Percentiles rank a stretch among this genome's conserved stretches.
phyloP scores from a whole-genome alignment of 2,113 vertebrate species.

The Amblyornis subalaris region DNA sequence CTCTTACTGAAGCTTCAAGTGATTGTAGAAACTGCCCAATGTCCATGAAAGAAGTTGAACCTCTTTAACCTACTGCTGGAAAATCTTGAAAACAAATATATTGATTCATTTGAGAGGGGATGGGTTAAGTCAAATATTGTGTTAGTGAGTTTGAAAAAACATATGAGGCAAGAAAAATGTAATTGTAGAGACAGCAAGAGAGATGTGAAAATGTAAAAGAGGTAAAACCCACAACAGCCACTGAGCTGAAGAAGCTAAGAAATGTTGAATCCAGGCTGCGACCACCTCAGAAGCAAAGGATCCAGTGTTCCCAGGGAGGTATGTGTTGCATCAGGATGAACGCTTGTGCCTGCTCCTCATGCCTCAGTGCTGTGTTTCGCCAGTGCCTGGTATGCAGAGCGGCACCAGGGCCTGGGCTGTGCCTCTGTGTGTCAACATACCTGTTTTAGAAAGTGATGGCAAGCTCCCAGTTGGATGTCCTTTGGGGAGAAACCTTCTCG shows the following conservation, averaged over 20 bases:
- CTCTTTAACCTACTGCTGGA: slow-evolving; percentile 49
- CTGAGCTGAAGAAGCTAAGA: not conserved
- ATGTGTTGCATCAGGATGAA: not conserved
- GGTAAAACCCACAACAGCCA: not conserved
- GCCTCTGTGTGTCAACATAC: not conserved
- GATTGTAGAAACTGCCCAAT: slow-evolving; percentile 55
- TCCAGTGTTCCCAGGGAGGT: fast-evolving
- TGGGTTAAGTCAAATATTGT: not conserved
- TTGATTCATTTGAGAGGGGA: slow-evolving; percentile 13
- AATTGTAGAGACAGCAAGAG: not conserved
- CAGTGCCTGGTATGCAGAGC: not conserved
- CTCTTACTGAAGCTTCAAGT: slow-evolving; percentile 62
- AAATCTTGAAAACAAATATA: slow-evolving; percentile 69
- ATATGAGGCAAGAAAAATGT: slow-evolving; percentile 13
- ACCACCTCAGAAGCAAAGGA: not conserved
- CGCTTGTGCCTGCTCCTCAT: fast-evolving
- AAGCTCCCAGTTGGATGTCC: not conserved
- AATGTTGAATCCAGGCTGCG: not conserved
- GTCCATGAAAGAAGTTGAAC: slow-evolving; percentile 54
- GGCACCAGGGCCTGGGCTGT: not conserved
- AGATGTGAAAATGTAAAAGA: slow-evolving; percentile 15
- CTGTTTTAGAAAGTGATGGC: not conserved
- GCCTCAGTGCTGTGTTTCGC: not conserved
- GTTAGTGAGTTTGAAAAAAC: slow-evolving; percentile 9
- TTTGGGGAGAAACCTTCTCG: not conserved